phyloP scores from a whole-genome alignment of 2,797 vertebrate species.

The Triplophysa yarkandensis region DNA sequence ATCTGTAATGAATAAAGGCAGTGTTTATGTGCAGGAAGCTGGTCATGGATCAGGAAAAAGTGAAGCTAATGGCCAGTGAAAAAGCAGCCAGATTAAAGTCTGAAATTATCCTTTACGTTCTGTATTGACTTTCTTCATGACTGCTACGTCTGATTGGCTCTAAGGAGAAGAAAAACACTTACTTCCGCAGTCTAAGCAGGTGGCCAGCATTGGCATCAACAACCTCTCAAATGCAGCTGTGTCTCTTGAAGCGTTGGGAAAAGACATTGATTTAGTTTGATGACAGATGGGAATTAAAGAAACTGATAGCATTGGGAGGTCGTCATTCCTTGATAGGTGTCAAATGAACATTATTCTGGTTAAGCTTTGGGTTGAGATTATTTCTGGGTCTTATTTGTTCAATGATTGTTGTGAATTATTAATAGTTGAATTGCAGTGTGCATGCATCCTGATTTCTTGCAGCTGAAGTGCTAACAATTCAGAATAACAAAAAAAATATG shows the following conservation, averaged over 20 bases:
- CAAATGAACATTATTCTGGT: not conserved
- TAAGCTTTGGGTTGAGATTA: not conserved
- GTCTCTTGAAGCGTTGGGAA: slow-evolving; percentile 9
- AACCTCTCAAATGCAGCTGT: slow-evolving; percentile 19
- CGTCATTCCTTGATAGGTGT: not conserved
- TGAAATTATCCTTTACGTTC: slow-evolving; percentile 22
- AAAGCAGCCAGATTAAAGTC: slow-evolving; percentile 30
- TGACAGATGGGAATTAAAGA: slow-evolving; percentile 15
- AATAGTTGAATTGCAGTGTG: slow-evolving; percentile 2
- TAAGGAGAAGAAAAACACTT: slow-evolving; percentile 11
- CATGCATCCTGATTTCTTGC: slow-evolving; percentile 20
- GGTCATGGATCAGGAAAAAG: slow-evolving; percentile 31
- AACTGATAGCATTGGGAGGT: not conserved
- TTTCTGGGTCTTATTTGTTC: not conserved
- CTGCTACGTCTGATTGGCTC: slow-evolving; percentile 28
- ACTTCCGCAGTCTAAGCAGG: slow-evolving; percentile 28
- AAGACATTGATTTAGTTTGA: slow-evolving; percentile 31
- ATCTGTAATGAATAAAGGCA: not conserved
- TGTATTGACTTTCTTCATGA: slow-evolving; percentile 16
- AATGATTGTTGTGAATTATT: not conserved
- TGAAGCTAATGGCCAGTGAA: slow-evolving; percentile 14
- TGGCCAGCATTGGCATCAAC: slow-evolving; percentile 24
- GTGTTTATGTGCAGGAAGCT: slow-evolving; percentile 22
- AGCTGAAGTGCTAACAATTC: slow-evolving; percentile 11
- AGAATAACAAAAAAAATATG: slow-evolving; percentile 3